Evolutionary conservation across 2,888 invertebrate genomes (phyloP).

Genomic region (Abrostola tripartita): DNA sequence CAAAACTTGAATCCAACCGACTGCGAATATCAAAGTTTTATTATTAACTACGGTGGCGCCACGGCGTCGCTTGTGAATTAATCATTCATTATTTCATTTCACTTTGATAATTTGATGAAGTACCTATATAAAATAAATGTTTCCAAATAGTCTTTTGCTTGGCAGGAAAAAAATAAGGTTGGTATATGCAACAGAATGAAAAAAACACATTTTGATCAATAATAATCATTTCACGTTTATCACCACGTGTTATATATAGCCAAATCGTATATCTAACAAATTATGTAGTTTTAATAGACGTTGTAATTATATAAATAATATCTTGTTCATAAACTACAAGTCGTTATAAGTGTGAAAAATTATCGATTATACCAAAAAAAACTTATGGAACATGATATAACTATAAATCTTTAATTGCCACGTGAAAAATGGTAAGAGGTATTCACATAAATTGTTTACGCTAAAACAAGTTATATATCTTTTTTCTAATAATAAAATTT

Average conservation of each 20-base stretch:
- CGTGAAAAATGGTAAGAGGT: conserved; percentile 44
- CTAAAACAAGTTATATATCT: conserved; percentile 61
- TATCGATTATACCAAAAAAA: conserved; percentile 32
- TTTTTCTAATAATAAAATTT: conserved; percentile 59
- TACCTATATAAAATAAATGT: conserved; percentile 32
- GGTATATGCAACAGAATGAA: too few species aligned
- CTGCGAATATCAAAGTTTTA: conserved; percentile 81
- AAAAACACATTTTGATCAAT: too few species aligned
- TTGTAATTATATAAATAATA: neutral
- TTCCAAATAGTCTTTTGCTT: neutral
- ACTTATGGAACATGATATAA: conserved; percentile 27
- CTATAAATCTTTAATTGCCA: conserved; percentile 50
- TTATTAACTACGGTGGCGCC: conserved; percentile 58
- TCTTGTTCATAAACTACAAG: neutral
- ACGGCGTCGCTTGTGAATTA: conserved; percentile 49
- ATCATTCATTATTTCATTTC: conserved; percentile 43
- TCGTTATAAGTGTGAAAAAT: conserved; percentile 17
- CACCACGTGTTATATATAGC: too few species aligned
- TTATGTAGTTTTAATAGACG: too few species aligned
- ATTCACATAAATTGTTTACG: conserved; percentile 51
- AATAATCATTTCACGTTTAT: too few species aligned
- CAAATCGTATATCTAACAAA: too few species aligned
- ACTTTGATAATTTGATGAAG: conserved; percentile 41
- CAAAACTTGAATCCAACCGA: conserved; percentile 79
- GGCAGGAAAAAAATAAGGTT: neutral